These are phyloP conservation scores for Acrocephalus kingi DNA, from an alignment of 2,113 vertebrate species.

Conservation along the genomic window DNA sequence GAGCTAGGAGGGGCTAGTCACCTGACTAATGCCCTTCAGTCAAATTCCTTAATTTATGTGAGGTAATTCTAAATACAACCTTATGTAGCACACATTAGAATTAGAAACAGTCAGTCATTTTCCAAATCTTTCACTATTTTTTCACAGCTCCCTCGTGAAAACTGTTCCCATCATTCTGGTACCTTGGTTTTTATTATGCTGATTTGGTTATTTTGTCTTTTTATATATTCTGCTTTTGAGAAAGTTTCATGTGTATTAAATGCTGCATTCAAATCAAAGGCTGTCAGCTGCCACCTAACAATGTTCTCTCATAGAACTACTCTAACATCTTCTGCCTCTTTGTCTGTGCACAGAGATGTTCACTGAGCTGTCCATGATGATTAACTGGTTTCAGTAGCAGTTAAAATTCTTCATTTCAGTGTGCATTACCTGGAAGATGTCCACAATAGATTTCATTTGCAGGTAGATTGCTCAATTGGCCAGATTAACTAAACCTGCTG, in stretches of 20 bases:
- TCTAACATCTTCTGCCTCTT: not conserved
- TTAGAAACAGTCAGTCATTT: not conserved
- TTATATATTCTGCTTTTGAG: not conserved
- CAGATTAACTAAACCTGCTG: constrained; percentile 1
- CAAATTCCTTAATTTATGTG: not conserved
- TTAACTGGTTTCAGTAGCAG: not conserved
- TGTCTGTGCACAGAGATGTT: not conserved
- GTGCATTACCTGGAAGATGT: not conserved
- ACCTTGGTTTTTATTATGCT: not conserved
- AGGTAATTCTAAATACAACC: not conserved
- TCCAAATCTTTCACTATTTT: not conserved
- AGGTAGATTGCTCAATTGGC: not conserved
- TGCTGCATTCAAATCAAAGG: not conserved
- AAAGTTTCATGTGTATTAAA: not conserved
- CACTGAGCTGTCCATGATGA: not conserved
- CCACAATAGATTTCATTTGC: not conserved
- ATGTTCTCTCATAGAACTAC: not conserved
- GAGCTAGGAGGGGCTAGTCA: not conserved
- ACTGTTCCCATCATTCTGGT: not conserved
- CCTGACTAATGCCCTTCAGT: not conserved
- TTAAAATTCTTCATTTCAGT: not conserved
- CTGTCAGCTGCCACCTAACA: not conserved
- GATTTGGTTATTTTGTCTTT: not conserved
- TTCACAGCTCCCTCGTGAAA: not conserved
- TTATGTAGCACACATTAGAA: not conserved